Evolutionary conservation across 2,113 vertebrate genomes (phyloP).

Genomic region (Xiphophorus hellerii): DNA sequence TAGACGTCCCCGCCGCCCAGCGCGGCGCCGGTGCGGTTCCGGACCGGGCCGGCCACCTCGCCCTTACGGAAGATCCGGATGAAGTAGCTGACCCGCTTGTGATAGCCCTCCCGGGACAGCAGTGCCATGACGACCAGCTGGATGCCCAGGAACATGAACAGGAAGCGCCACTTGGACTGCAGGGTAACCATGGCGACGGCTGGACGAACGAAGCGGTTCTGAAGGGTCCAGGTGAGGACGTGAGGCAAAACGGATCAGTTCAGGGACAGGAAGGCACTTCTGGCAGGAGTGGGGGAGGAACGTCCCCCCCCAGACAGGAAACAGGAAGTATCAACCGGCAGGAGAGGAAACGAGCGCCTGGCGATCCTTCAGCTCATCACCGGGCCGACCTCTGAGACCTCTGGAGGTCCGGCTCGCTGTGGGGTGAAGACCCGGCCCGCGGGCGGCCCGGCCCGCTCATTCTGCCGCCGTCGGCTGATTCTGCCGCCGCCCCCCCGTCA

Average conservation of each 20-base stretch:
- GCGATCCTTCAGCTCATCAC: constrained; percentile 39
- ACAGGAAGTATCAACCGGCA: constrained; percentile 10
- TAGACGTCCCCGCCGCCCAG: constrained; percentile 68
- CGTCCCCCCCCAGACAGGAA: constrained; percentile 18
- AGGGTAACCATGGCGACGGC: constrained; percentile 59
- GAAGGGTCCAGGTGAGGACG: too few relatives aligned
- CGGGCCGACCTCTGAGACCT: constrained; percentile 41
- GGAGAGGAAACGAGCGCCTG: not conserved
- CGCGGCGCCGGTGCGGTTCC: constrained; percentile 57
- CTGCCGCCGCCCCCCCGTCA: constrained; percentile 53
- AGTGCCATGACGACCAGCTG: constrained; percentile 84
- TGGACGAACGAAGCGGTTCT: too few relatives aligned
- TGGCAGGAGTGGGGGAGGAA: constrained; percentile 8
- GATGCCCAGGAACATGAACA: constrained; percentile 81
- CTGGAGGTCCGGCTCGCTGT: constrained; percentile 29
- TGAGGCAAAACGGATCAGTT: too few relatives aligned
- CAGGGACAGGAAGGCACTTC: constrained; percentile 70
- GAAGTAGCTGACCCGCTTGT: constrained; percentile 79
- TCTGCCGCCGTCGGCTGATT: constrained; percentile 38
- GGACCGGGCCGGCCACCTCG: constrained; percentile 15
- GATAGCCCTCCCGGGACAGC: constrained; percentile 80
- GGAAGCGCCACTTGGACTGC: constrained; percentile 80
- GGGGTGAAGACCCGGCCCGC: constrained; percentile 36
- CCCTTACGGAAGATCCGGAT: constrained; percentile 80
- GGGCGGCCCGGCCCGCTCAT: constrained; percentile 32